Conservation (phyloP, 2,888 invertebrate genomes). For the Tenthredo amoena region DNA sequence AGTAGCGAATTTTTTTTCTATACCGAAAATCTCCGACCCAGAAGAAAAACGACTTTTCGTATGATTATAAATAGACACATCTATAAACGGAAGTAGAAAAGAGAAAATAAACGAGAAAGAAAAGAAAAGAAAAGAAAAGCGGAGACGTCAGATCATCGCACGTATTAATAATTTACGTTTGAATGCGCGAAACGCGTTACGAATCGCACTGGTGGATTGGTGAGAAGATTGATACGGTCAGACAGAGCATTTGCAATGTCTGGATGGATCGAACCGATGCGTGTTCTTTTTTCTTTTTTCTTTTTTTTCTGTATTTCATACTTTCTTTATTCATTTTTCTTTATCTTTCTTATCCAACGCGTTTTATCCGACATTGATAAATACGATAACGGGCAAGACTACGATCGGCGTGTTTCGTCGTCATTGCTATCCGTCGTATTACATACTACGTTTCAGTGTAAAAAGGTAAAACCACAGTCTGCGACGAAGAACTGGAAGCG, state of each 20-base stretch:
- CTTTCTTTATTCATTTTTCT: not conserved
- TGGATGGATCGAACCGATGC: not conserved
- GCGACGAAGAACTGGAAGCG: not conserved
- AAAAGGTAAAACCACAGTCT: not conserved
- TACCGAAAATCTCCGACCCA: not conserved
- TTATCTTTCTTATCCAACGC: not conserved
- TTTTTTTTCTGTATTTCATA: not conserved
- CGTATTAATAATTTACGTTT: not conserved
- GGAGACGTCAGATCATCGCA: slow-evolving; percentile 19
- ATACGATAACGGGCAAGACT: not conserved
- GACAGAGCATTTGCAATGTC: not conserved
- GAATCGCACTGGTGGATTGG: not conserved
- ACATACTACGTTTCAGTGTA: not conserved
- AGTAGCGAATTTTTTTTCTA: not conserved
- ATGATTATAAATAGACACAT: slow-evolving; percentile 50
- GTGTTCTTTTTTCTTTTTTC: not conserved
- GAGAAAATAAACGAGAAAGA: slow-evolving; percentile 29
- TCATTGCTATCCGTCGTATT: not conserved
- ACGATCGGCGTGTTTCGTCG: not conserved
- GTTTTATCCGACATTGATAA: slow-evolving; percentile 1
- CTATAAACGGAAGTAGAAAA: slow-evolving; percentile 6
- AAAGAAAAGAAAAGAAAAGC: slow-evolving; percentile 40
- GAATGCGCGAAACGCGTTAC: not conserved
- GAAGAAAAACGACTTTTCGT: slow-evolving; percentile 55
- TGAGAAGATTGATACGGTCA: slow-evolving; percentile 6